Percentiles rank a stretch among this genome's conserved stretches.
These are phyloP conservation scores for Agonopterix alstromeriana DNA, from an alignment of 2,888 invertebrate genomes.

Conservation along the genomic window DNA sequence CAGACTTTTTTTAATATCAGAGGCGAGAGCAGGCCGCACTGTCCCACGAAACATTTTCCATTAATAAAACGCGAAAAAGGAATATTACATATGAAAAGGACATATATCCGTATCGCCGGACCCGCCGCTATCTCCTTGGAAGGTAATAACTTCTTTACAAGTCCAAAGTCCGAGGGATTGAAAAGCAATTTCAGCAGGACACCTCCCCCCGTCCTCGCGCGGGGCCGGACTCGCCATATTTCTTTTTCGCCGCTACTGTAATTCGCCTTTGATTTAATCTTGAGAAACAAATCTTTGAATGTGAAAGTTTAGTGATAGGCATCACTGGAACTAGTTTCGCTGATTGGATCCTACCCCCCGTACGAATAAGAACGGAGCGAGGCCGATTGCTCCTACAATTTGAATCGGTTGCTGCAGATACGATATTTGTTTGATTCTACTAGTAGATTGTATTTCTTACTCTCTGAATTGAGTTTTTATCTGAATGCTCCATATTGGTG, in stretches of 20 bases:
- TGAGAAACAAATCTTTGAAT: conserved; percentile 77
- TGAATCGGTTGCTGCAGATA: conserved; percentile 63
- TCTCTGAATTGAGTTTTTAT: conserved; percentile 45
- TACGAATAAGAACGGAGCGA: conserved; percentile 17
- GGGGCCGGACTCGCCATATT: conserved; percentile 72
- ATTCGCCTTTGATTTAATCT: conserved; percentile 77
- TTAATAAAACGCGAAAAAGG: conserved; percentile 78
- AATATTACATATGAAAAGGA: conserved; percentile 78
- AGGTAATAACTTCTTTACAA: conserved; percentile 80
- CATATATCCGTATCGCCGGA: conserved; percentile 76
- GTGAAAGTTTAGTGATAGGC: conserved; percentile 75
- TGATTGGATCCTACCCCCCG: conserved; percentile 69
- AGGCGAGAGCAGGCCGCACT: conserved; percentile 63
- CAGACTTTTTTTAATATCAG: conserved; percentile 68
- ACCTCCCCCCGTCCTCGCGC: conserved; percentile 68
- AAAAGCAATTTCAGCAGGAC: conserved; percentile 78
- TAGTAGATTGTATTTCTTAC: conserved; percentile 67
- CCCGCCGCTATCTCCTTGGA: conserved; percentile 75
- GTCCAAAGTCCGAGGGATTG: conserved; percentile 79
- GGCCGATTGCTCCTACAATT: conserved; percentile 52
- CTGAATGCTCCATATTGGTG: conserved; percentile 2
- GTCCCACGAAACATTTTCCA: conserved; percentile 76
- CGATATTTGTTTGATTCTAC: conserved; percentile 67
- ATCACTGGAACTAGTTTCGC: conserved; percentile 70
- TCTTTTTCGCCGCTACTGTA: conserved; percentile 76